phyloP scores from a whole-genome alignment of 2,888 invertebrate species.

The Zootermopsis nevadensis region DNA sequence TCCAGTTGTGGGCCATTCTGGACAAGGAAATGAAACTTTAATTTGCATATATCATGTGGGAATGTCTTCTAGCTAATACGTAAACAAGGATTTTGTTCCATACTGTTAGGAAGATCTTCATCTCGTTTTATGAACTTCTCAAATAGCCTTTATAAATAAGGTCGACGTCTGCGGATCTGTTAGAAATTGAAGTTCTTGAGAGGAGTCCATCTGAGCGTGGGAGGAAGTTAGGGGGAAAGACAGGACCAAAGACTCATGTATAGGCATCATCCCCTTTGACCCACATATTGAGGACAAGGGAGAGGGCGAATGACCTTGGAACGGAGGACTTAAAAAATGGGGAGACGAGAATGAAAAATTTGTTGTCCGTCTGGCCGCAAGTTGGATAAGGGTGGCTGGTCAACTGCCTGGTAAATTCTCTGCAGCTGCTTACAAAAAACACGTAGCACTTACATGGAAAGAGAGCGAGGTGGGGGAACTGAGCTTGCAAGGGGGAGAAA shows the following conservation, averaged over 20 bases:
- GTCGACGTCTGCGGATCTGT: neutral
- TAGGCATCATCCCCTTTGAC: constrained; percentile 39
- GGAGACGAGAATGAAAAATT: constrained; percentile 20
- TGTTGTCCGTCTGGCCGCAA: constrained; percentile 32
- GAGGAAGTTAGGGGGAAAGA: constrained; percentile 18
- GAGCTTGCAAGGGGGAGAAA: neutral
- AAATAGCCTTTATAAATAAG: too few relatives aligned
- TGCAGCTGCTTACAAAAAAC: constrained; percentile 28
- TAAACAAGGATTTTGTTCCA: too few relatives aligned
- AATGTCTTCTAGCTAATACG: too few relatives aligned
- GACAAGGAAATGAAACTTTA: too few relatives aligned
- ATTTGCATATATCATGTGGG: too few relatives aligned
- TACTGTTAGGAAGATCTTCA: too few relatives aligned
- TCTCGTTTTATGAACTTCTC: too few relatives aligned
- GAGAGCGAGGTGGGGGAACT: too few relatives aligned
- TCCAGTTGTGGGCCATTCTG: too few relatives aligned
- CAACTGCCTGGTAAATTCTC: constrained; percentile 34
- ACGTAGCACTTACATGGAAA: neutral
- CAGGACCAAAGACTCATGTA: neutral
- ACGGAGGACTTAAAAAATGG: constrained; percentile 32
- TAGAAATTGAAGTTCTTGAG: constrained; percentile 1
- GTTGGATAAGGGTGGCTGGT: constrained; percentile 19
- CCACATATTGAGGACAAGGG: constrained; percentile 36
- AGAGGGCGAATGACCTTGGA: constrained; percentile 27
- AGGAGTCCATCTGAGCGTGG: constrained; percentile 27